Base-by-base conservation (phyloP, 2,888 invertebrate species). In the Ferdinandea cuprea region DNA sequence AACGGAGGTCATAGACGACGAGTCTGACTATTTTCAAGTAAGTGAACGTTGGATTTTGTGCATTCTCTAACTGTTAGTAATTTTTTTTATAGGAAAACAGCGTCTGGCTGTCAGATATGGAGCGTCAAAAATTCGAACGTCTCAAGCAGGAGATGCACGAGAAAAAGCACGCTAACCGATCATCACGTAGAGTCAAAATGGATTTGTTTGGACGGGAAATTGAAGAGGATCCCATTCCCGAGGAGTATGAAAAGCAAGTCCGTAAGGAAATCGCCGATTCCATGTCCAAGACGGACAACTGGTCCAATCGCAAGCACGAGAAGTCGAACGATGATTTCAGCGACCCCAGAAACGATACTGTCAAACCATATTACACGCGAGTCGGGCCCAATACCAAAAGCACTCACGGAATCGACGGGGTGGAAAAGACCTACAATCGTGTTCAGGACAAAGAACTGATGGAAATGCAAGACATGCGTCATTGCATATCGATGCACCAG, bases 401-500 rank as follows among this genome's bases (percentile, higher is more conserved):
- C 8, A 25, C 8, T 1, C 56, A 71, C 19, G 85, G 73, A n/a
- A 81, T 84, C 44, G 87, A 87, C n/a, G 86, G 85, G 0, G 83
- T 88, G 9, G 89, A 89, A 63, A 87, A 88, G 2, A 85, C 87
- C 9, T 90, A 89, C 71, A 91, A 91, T 78, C 92, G 94, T 2
- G 93, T 95, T 11, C 97, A 97, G 89, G 97, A 97, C 88, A 92
- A 93, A 46, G 94, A 95, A 89, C 91, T 96, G 61, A 93, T 95
- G 87, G 95, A 96, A 92, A 96, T 97, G 94, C 93, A 94, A 48
- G 98, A 98, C 90, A 92, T 95, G 86, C 98, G 98, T 1, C 92
- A 94, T 86, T 99, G 98, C 89, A 91, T 99, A 11, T 97, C 97
- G 86, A 95, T 99, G 95, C 98, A 98, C 91, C 99, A 99, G 89